Evolutionary conservation across 2,113 vertebrate genomes (phyloP).

Genomic region (Clinocottus analis): DNA sequence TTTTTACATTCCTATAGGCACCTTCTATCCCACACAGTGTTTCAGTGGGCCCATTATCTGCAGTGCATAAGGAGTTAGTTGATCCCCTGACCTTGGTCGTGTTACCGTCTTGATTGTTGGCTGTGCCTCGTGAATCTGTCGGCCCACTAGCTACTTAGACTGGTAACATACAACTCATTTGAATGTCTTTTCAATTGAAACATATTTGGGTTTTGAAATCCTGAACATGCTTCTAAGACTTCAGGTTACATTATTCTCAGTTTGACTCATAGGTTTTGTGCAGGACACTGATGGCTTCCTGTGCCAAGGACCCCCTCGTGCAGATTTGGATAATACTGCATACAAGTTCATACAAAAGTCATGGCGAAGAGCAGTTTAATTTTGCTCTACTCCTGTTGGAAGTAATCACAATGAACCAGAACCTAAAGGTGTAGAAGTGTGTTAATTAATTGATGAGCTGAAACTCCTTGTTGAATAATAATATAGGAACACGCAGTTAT

Average conservation of each 20-base stretch:
- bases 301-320: not conserved
- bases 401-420: not conserved
- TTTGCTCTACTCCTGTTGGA: not conserved
- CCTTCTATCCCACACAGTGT: not conserved
- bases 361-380: not conserved
- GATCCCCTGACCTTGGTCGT: not conserved
- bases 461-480: not conserved
- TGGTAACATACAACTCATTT: not conserved
- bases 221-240: not conserved
- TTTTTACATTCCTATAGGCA: conserved; percentile 32
- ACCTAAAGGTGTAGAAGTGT: not conserved
- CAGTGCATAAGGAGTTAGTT: not conserved
- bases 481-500: not conserved
- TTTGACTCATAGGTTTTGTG: conserved; percentile 3
- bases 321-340: not conserved
- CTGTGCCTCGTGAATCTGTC: not conserved
- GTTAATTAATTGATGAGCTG: not conserved
- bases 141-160: not conserved
- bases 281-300: not conserved
- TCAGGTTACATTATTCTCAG: not conserved
- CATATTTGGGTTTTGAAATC: not conserved
- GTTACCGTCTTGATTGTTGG: not conserved
- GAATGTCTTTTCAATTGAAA: not conserved
- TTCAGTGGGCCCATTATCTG: not conserved
- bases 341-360: too few species aligned